Percentiles rank a stretch among this genome's conserved stretches.
phyloP scores from a whole-genome alignment of 1,140 invertebrate species.

The Brachionus angularis region DNA sequence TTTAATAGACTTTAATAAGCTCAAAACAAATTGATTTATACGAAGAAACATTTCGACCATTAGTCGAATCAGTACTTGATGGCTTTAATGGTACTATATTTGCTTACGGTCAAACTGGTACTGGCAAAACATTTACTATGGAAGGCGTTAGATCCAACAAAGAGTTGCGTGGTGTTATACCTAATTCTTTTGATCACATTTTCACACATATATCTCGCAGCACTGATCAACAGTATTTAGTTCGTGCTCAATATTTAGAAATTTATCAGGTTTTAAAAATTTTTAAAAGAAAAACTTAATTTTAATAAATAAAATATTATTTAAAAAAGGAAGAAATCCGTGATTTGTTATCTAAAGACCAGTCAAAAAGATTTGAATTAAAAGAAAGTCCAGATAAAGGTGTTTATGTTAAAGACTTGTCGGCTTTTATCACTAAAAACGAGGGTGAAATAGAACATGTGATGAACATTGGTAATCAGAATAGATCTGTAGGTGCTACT shows the following conservation, averaged over 20 bases:
- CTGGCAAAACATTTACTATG: constrained; percentile 62
- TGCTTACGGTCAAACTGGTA: constrained; percentile 62
- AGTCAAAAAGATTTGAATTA: constrained; percentile 65
- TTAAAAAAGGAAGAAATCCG: constrained; percentile 69
- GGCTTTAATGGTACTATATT: constrained; percentile 64
- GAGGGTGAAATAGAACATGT: constrained; percentile 69
- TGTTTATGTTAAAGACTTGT: constrained; percentile 60
- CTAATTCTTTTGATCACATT: constrained; percentile 65
- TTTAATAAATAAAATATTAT: too few species aligned
- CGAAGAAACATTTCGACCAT: constrained; percentile 48
- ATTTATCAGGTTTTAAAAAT: too few species aligned
- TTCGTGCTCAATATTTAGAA: constrained; percentile 84
- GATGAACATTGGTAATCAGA: constrained; percentile 71
- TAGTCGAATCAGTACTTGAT: constrained; percentile 64
- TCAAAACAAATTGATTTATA: constrained; percentile 26
- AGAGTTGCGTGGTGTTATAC: constrained; percentile 74
- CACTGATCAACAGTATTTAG: constrained; percentile 74
- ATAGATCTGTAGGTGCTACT: constrained; percentile 79
- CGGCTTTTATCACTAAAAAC: constrained; percentile 71
- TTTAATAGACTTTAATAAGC: constrained; percentile 52
- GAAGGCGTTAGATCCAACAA: constrained; percentile 62
- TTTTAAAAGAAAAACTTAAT: too few species aligned
- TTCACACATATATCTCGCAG: constrained; percentile 63
- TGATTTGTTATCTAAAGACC: constrained; percentile 82
- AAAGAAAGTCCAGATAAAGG: constrained; percentile 16